Conservation (phyloP, 1,140 invertebrate species). For the Dendroctonus valens region DNA sequence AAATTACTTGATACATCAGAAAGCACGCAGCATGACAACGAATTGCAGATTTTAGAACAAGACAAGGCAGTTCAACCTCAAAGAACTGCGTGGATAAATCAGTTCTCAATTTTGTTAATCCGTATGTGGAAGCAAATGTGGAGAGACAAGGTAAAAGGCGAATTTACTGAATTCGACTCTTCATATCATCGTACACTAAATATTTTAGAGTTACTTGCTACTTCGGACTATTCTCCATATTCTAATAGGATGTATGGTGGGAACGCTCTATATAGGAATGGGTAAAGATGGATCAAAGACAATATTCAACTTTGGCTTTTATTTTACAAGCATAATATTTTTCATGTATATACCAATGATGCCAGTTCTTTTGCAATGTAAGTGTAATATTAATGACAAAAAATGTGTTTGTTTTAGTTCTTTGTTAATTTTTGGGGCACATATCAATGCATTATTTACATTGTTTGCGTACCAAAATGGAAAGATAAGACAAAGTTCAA, state of each 20-base stretch:
- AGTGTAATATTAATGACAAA: slow-evolving; percentile 37
- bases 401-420: neutral
- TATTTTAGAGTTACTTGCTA: slow-evolving; percentile 66
- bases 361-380: slow-evolving; percentile 74
- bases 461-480: no score
- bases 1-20: neutral
- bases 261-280: slow-evolving; percentile 65
- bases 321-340: slow-evolving; percentile 71
- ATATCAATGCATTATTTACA: no score
- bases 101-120: slow-evolving; percentile 64
- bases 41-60: slow-evolving; percentile 17
- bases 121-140: slow-evolving; percentile 71
- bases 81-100: slow-evolving; percentile 44
- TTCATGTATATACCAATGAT: slow-evolving; percentile 79
- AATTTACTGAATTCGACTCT: neutral
- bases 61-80: slow-evolving; percentile 18
- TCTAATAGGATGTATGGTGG: slow-evolving; percentile 69
- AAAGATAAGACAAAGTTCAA: no score
- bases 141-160: slow-evolving; percentile 62
- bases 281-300: slow-evolving; percentile 77
- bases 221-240: slow-evolving; percentile 66
- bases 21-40: neutral
- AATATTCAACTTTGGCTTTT: slow-evolving; percentile 80
- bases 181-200: slow-evolving; percentile 5
- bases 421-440: no score